phyloP scores from a whole-genome alignment of 2,888 invertebrate genomes.

The Pachycephus smyrnensis region DNA sequence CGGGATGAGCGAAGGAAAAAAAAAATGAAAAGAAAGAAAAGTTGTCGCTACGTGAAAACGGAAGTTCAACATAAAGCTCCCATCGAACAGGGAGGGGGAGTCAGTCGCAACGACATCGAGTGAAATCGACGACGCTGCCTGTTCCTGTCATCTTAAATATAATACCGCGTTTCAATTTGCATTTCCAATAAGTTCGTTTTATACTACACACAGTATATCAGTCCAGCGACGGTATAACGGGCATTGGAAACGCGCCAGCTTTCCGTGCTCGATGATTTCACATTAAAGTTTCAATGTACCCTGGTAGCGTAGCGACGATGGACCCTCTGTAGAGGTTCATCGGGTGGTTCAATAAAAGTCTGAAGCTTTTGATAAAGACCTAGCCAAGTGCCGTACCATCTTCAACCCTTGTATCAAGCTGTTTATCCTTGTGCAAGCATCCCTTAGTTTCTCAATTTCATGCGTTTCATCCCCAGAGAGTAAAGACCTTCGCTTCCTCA shows the following conservation, averaged over 20 bases:
- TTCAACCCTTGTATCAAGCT: not conserved
- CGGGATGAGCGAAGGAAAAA: not conserved
- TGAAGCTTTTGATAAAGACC: not conserved
- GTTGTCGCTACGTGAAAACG: not conserved
- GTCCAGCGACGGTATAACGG: conserved; percentile 14
- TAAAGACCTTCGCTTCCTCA: not conserved
- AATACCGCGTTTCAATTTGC: conserved; percentile 35
- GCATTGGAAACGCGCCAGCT: conserved; percentile 51
- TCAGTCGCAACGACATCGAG: not conserved
- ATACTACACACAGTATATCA: conserved; percentile 12
- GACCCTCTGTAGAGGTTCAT: not conserved
- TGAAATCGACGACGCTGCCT: not conserved
- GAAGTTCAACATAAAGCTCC: not conserved
- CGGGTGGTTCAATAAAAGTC: not conserved
- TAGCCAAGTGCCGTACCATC: not conserved
- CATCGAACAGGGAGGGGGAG: not conserved
- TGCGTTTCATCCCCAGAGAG: not conserved
- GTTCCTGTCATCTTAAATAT: conserved; percentile 2
- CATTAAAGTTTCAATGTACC: conserved; percentile 52
- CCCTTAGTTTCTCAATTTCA: not conserved
- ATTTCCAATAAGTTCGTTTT: conserved; percentile 40
- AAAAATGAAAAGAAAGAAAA: not conserved
- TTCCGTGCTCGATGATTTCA: conserved; percentile 54
- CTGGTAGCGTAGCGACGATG: not conserved
- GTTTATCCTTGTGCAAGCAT: not conserved